Conservation (phyloP, 2,888 invertebrate species). For the Papilio gigon region DNA sequence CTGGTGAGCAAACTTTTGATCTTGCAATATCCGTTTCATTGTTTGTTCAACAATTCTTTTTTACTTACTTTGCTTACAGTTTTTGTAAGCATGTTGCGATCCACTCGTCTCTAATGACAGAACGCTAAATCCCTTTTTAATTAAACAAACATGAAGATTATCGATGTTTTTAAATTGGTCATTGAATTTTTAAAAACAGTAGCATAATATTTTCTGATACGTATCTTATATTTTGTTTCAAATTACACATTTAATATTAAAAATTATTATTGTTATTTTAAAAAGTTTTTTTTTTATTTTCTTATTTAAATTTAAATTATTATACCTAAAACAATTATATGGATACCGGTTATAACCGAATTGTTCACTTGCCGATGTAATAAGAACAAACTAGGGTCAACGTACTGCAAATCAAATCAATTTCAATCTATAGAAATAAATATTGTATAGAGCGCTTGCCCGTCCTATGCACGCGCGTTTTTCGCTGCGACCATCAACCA, state of each 20-base stretch:
- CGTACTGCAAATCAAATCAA: conserved; percentile 25
- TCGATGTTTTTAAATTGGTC: no score
- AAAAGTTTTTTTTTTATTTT: no score
- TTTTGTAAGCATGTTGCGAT: background rate
- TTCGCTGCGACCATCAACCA: no score
- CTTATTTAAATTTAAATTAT: no score
- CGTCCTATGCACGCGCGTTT: no score
- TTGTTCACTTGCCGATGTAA: background rate
- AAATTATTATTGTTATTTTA: no score
- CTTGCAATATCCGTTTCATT: conserved; percentile 21
- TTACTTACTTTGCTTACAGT: conserved; percentile 7
- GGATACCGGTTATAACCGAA: no score
- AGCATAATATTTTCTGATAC: no score
- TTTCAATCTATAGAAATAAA: conserved; percentile 34
- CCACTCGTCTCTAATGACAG: background rate
- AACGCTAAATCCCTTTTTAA: background rate
- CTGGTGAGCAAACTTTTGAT: conserved; percentile 32
- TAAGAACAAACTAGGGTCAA: conserved; percentile 1
- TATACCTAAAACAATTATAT: no score
- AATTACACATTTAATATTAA: no score
- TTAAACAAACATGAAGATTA: background rate
- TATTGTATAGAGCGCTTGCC: conserved; percentile 25
- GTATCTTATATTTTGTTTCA: no score
- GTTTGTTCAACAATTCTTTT: conserved; percentile 14
- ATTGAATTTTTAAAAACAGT: no score